These are phyloP conservation scores for Noctua comes DNA, from an alignment of 2,888 invertebrate species.

Conservation along the genomic window DNA sequence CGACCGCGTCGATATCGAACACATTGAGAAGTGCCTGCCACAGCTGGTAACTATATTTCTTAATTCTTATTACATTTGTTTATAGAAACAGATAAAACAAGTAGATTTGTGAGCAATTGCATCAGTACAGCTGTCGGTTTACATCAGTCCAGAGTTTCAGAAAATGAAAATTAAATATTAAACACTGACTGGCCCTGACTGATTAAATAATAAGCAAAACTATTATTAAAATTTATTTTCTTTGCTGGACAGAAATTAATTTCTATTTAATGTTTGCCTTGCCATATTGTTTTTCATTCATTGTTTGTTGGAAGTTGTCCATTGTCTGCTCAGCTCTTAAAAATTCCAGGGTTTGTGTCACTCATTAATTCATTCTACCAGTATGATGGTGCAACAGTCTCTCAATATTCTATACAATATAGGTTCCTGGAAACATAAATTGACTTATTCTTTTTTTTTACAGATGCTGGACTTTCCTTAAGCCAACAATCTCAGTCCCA, in stretches of 20 bases:
- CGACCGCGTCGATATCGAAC: slow-evolving; percentile 86
- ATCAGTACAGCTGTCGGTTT: neutral
- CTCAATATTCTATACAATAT: neutral
- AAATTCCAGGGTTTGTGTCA: neutral
- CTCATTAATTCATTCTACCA: neutral
- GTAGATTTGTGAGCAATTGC: neutral
- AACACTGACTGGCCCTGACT: neutral
- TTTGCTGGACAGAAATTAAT: neutral
- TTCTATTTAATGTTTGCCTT: neutral
- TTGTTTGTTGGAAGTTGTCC: neutral
- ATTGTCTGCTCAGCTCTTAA: neutral
- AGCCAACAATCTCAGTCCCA: slow-evolving; percentile 17
- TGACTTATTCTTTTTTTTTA: slow-evolving; percentile 62
- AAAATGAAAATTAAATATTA: neutral
- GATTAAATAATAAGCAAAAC: neutral
- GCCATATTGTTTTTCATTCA: neutral
- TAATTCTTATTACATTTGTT: no score
- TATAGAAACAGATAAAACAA: neutral
- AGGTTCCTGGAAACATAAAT: neutral
- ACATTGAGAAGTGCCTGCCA: slow-evolving; percentile 90
- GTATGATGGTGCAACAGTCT: neutral
- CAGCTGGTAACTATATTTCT: slow-evolving; percentile 87
- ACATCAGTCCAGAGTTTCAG: neutral
- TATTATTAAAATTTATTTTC: no score
- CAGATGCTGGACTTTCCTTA: slow-evolving; percentile 90